Base-by-base conservation (phyloP, 2,888 invertebrate genomes). In the Thumatha senex region DNA sequence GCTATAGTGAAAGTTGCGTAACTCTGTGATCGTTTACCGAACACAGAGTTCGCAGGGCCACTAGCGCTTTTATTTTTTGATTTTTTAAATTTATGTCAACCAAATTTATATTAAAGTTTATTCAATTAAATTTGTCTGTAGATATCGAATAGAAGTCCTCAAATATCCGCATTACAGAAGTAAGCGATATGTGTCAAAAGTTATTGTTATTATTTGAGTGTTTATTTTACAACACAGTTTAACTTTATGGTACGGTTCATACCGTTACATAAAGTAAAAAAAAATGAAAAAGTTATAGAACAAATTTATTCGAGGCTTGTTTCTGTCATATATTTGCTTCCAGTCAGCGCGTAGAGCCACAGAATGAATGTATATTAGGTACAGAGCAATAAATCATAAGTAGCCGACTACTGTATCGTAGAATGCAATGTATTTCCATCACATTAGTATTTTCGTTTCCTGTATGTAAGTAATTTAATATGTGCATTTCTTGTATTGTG, bases 251-350 rank as follows among this genome's bases (percentile, higher is more conserved):
- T 5, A 24, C 18, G 18, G 18, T 24, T n/a, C n/a, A n/a, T n/a
- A n/a, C n/a, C n/a, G n/a, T n/a, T n/a, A n/a, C n/a, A n/a, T n/a
- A n/a, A 24, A 24, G 18, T n/a, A n/a, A 24, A 24, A 24, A 4
- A n/a, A 29, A 11, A 29, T 45, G 29, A 3, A n/a, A 63, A 62
- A 67, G 66, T 36, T 9, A 15, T 36, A 8, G 42, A 51, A 56
- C 67, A 69, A 71, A 77, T 76, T 76, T 77, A 76, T 77, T 64
- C 54, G 58, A 53, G 57, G 61, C 61, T 70, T 61, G 58, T 48
- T 58, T 56, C 58, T 54, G 67, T 67, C 61, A 56, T 66, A 69
- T 76, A 72, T 78, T 72, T 74, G 71, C 74, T 74, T 75, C 73
- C 58, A 62, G 72, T 54, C 48, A 59, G 63, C 58, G 18, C 18